Evolutionary conservation across 2,888 invertebrate genomes (phyloP), one percentile per base, ranked within the genome.

Genomic region (Parapristionchus giblindavisi): DNA sequence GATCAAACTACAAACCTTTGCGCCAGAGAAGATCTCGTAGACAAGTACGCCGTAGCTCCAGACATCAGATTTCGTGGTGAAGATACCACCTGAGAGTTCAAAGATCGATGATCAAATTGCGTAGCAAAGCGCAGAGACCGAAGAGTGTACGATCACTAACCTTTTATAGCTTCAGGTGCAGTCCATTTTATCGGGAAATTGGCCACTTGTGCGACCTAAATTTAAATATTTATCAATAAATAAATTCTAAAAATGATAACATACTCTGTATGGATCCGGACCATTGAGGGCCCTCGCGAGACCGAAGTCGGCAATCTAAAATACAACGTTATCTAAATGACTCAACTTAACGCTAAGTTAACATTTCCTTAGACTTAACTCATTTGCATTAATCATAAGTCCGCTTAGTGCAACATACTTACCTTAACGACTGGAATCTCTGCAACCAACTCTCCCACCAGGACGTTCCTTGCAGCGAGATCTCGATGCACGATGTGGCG

Each of bases 21-120:
- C 99, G 90, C 99, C 99, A 38, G 97, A 97, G 91, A 98, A 99
- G 81, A 99, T 96, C 90, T 99, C 99, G 98, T 98, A 99, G 27
- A 99, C 91, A 73, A 99, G 91, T 88, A 99, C 95, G 78, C 98
- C 99, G 91, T 97, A 99, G 90, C 97, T 97, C 99, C 99, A 99
- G 94, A 99, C 96, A 89, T 99, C 98, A 83, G 96, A 96, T 91
- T 98, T 98, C 90, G 95, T 97, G 78, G 97, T 96, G 91, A 98
- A 99, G 24, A 34, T 27, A 14, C 61, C 61, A 40, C 40, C 61
- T 61, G 38, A 36, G 21, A n/a, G 17, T 14, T 4, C n/a, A n/a
- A 17, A 34, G 60, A 36, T 60, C 60, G 36, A 36, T 14, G 34
- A 60, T 60, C 6, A 58, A 17, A 58, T n/a, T n/a, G n/a, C n/a